Evolutionary conservation across 2,113 vertebrate species (phyloP).

Genomic region (Puffinus mauretanicus): DNA sequence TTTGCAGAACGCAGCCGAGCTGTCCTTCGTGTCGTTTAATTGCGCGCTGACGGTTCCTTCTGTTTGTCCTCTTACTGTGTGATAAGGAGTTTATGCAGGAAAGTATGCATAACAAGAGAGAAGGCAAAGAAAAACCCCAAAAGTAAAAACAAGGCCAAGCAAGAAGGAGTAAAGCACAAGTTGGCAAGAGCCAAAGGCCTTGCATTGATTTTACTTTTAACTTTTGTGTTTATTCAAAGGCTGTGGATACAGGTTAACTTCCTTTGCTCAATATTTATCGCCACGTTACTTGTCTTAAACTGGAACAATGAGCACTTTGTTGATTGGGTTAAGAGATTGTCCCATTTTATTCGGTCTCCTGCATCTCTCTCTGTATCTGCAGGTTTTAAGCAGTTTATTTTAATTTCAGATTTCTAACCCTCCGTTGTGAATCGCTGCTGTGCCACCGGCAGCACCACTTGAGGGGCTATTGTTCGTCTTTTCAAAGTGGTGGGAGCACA

Average conservation of each 20-base stretch:
- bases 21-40: neutral
- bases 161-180: neutral
- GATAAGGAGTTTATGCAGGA: neutral
- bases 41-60: neutral
- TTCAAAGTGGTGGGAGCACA: slow-evolving; percentile 21
- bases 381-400: slow-evolving; percentile 55
- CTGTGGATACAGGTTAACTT: slow-evolving; percentile 64
- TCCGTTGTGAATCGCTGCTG: neutral
- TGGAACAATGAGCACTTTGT: slow-evolving; percentile 63
- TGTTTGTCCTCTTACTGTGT: neutral
- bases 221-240: slow-evolving; percentile 61
- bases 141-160: slow-evolving; percentile 27
- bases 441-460: slow-evolving; percentile 17
- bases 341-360: neutral
- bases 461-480: slow-evolving; percentile 14
- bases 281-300: slow-evolving; percentile 37
- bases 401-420: slow-evolving; percentile 54
- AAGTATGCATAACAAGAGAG: neutral
- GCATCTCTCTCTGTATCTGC: neutral
- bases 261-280: slow-evolving; percentile 62
- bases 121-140: slow-evolving; percentile 32
- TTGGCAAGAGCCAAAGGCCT: slow-evolving; percentile 41
- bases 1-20: neutral
- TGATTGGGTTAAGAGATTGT: slow-evolving; percentile 47
- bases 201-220: slow-evolving; percentile 51